phyloP scores from a whole-genome alignment of 2,888 invertebrate genomes.

The Lycophotia porphyrea region DNA sequence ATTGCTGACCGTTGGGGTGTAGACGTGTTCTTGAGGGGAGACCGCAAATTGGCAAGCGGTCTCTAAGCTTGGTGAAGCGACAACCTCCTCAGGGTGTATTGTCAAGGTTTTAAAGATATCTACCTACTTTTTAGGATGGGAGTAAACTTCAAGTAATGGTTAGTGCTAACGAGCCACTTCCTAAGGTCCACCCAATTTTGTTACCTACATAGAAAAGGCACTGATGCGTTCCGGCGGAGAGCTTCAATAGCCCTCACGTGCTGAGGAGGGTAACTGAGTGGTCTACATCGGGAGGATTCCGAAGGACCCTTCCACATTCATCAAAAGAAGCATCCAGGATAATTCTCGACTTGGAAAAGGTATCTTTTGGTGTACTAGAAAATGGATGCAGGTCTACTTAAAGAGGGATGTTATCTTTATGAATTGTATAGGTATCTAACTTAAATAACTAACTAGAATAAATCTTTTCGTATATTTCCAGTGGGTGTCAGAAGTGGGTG shows the following conservation, averaged over 20 bases:
- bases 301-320: not conserved
- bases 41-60: too few species aligned
- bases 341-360: not conserved
- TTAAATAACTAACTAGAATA: not conserved
- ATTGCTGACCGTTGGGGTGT: too few species aligned
- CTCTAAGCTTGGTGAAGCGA: too few species aligned
- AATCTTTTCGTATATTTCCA: not conserved
- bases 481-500: not conserved
- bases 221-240: not conserved
- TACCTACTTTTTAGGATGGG: not conserved
- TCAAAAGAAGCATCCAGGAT: not conserved
- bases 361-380: not conserved
- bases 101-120: not conserved
- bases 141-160: not conserved
- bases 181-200: not conserved
- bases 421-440: not conserved
- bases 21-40: too few species aligned
- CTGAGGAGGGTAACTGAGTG: slow-evolving; percentile 17
- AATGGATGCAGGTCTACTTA: not conserved
- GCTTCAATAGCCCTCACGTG: slow-evolving; percentile 11
- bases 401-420: not conserved
- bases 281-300: not conserved
- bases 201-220: not conserved
- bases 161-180: not conserved
- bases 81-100: not conserved